These are phyloP conservation scores for Steromphala cineraria DNA, from an alignment of 2,888 invertebrate species.

Conservation along the genomic window DNA sequence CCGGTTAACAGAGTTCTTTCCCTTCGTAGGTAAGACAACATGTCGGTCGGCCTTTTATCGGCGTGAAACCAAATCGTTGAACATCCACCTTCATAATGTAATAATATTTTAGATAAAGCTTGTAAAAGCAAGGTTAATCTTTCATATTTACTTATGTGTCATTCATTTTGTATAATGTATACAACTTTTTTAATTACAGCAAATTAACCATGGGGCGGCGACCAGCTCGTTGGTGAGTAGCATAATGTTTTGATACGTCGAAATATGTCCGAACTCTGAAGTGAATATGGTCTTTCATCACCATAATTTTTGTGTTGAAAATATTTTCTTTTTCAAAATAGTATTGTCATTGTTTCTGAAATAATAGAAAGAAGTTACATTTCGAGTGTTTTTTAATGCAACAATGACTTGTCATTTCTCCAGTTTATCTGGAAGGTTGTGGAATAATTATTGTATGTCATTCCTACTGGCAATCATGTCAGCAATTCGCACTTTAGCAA, in stretches of 20 bases:
- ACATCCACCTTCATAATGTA: neutral
- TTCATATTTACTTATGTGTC: neutral
- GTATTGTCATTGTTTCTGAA: too few species aligned
- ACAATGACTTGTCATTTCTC: too few species aligned
- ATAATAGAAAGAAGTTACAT: too few species aligned
- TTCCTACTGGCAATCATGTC: neutral
- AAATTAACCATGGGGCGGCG: slow-evolving; percentile 92
- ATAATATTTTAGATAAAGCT: neutral
- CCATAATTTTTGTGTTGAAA: too few species aligned
- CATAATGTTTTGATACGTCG: neutral
- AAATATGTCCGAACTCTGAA: neutral
- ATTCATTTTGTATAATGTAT: neutral
- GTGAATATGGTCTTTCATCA: neutral
- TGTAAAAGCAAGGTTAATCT: neutral
- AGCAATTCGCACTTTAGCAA: too few species aligned
- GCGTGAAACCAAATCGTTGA: neutral
- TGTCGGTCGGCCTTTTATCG: neutral
- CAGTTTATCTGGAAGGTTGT: too few species aligned
- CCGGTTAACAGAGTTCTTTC: slow-evolving; percentile 27
- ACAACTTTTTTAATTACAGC: slow-evolving; percentile 35
- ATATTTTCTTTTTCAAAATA: too few species aligned
- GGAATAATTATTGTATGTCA: too few species aligned
- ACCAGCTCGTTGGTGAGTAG: slow-evolving; percentile 96
- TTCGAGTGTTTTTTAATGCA: too few species aligned
- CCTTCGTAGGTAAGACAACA: slow-evolving; percentile 21